Evolutionary conservation across 1,140 invertebrate species (phyloP).

Genomic region (Apis laboriosa): DNA sequence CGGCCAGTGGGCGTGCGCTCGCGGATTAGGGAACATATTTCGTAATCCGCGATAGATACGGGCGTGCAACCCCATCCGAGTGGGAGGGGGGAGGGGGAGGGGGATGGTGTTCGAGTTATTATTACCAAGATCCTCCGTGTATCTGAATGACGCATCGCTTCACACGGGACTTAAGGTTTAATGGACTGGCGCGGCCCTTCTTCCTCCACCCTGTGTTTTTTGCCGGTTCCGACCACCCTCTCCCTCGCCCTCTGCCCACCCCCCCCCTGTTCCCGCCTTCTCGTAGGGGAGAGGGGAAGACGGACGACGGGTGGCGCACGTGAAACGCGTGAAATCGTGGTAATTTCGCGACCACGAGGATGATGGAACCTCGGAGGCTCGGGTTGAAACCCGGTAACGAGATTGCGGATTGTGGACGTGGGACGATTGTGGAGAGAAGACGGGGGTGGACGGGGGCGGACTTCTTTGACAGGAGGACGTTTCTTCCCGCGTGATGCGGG

Average conservation of each 20-base stretch:
- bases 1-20: conserved; percentile 69
- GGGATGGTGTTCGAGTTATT: conserved; percentile 73
- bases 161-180: conserved; percentile 80
- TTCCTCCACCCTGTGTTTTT: not conserved
- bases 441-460: not conserved
- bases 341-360: conserved; percentile 29
- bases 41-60: conserved; percentile 74
- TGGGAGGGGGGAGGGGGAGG: conserved; percentile 10
- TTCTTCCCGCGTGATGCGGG: not conserved
- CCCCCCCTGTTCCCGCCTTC: not conserved
- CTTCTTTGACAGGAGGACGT: conserved; percentile 12
- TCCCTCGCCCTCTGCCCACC: too few relatives aligned
- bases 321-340: conserved; percentile 51
- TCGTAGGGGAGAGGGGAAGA: not conserved
- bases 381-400: conserved; percentile 37
- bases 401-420: conserved; percentile 20
- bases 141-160: conserved; percentile 79
- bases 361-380: conserved; percentile 3
- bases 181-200: conserved; percentile 69
- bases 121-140: conserved; percentile 75
- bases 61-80: conserved; percentile 42
- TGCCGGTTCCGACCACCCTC: not conserved
- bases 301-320: conserved; percentile 2
- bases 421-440: not conserved
- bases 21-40: conserved; percentile 78